phyloP scores from a whole-genome alignment of 2,888 invertebrate genomes.

The Protophormia terraenovae region DNA sequence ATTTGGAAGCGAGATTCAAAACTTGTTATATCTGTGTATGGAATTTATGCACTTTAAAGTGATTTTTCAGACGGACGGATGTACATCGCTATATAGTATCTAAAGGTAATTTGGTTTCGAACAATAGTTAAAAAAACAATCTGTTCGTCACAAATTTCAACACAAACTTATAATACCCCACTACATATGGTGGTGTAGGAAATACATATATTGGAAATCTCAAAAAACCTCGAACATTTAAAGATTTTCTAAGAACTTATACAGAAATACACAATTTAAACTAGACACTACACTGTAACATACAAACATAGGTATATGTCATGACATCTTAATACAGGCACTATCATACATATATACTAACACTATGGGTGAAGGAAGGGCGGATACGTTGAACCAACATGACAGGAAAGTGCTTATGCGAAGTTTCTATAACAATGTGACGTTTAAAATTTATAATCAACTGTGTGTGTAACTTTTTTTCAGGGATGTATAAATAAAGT shows the following conservation, averaged over 20 bases:
- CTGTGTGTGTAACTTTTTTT: conserved; percentile 8
- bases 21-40: too few species aligned
- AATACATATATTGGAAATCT: too few species aligned
- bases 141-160: too few species aligned
- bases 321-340: conserved; percentile 4
- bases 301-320: neutral
- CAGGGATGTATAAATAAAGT: neutral
- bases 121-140: too few species aligned
- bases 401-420: conserved; percentile 53
- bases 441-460: conserved; percentile 61
- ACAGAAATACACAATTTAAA: neutral
- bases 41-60: too few species aligned
- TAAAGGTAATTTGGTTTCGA: too few species aligned
- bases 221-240: neutral
- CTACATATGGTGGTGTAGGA: too few species aligned
- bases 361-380: neutral
- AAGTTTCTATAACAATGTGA: conserved; percentile 55
- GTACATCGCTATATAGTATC: too few species aligned
- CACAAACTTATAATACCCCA: too few species aligned
- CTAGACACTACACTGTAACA: too few species aligned
- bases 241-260: neutral
- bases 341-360: neutral
- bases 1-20: too few species aligned
- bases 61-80: too few species aligned
- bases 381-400: neutral